Base-by-base conservation (phyloP, 1,140 invertebrate species). In the Subanguina moxae region DNA sequence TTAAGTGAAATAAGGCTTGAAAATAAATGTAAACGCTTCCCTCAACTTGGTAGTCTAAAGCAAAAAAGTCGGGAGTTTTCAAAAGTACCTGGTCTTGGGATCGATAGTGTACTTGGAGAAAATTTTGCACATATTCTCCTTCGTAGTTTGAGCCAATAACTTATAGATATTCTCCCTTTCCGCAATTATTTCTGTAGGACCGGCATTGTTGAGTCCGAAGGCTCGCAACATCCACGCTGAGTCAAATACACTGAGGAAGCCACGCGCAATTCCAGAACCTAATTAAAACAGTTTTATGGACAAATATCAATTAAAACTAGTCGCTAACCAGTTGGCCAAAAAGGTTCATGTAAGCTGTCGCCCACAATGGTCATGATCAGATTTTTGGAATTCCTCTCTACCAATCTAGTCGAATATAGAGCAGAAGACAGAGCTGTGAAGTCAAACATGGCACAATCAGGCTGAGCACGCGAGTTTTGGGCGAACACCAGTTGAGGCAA, bases 401-500 rank as follows among this genome's bases (percentile, higher is more conserved):
- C 77, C 17, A 93, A 88, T 64, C 90, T 86, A 74, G 89, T 91
- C 25, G 93, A 91, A 86, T 96, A 94, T 84, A 96, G 92, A 0
- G 95, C 92, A 3, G 92, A 91, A 85, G 93, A 98, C 90, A 98
- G 94, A 0, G 93, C 94, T 0, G 95, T 98, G 82, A 99, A 98
- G 84, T 99, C 95, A 84, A 99, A 99, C 88, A 98, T 93, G n/a
- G 94, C 93, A 0, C 97, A 91, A 84, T 98, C 95, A 1, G 93
- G 90, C 82, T 96, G 91, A 1, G 93, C 92, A 82, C 94, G 95
- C 84, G 97, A 93, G 86, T 98, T 98, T 0, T 95, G 90, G 0
- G 95, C 94, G 85, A 96, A 98, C 82, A 97, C 92, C 67, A 92
- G 85, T 70, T 90, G 86, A 38, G 91, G 89, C 84, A 97, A 88